Evolutionary conservation across 2,113 vertebrate genomes (phyloP).

Genomic region (Uria aalge): DNA sequence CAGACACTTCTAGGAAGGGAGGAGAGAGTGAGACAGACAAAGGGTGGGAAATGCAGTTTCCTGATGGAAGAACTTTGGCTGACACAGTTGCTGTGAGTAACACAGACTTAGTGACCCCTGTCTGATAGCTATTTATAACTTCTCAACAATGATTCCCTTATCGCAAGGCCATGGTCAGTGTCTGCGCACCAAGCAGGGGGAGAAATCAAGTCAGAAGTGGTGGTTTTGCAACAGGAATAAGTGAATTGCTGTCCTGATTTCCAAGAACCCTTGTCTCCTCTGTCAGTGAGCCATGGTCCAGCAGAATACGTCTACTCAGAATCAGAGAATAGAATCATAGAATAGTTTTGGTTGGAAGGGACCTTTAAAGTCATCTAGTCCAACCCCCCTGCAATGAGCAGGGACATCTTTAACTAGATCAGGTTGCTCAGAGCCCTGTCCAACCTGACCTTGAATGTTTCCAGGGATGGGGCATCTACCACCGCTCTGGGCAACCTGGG

Average conservation of each 20-base stretch:
- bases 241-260: not conserved
- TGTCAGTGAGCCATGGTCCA: not conserved
- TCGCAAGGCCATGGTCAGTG: not conserved
- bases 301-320: not conserved
- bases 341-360: not conserved
- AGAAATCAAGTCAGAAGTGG: not conserved
- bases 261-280: not conserved
- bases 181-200: not conserved
- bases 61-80: conserved; percentile 26
- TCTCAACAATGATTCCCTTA: not conserved
- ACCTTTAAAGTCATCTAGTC: not conserved
- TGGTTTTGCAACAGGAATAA: not conserved
- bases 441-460: not conserved
- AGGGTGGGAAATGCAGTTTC: conserved; percentile 35
- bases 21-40: not conserved
- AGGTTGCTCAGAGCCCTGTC: not conserved
- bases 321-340: not conserved
- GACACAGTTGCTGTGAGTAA: not conserved
- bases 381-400: not conserved
- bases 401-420: not conserved
- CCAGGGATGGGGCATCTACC: too few species aligned
- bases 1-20: conserved; percentile 2
- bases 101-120: not conserved
- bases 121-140: conserved; percentile 43
- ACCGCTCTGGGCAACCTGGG: too few species aligned